Conservation (phyloP, 2,888 invertebrate species). For the Yponomeuta evonymella region DNA sequence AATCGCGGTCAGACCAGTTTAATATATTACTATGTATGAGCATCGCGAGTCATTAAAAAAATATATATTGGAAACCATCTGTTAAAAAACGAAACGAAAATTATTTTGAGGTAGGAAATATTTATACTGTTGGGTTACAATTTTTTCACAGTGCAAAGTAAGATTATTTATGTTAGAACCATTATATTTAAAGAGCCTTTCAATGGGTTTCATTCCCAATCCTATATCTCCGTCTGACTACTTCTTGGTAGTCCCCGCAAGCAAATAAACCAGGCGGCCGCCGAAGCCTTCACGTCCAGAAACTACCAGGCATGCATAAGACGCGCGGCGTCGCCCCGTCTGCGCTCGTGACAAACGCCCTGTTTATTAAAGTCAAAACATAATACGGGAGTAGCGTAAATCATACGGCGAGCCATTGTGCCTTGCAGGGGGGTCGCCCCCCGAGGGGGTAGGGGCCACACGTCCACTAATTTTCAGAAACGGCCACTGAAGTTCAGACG, state of each 20-base stretch:
- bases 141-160: too few relatives aligned
- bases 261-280: neutral
- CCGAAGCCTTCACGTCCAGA: constrained; percentile 8
- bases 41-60: too few relatives aligned
- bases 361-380: constrained; percentile 80
- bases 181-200: too few relatives aligned
- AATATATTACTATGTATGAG: too few relatives aligned
- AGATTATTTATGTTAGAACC: too few relatives aligned
- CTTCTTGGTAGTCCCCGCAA: neutral
- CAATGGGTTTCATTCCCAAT: too few relatives aligned
- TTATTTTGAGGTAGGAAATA: too few relatives aligned
- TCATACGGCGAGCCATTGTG: constrained; percentile 66
- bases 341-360: constrained; percentile 62
- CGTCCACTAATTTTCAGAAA: constrained; percentile 71
- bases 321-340: constrained; percentile 54
- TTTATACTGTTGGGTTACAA: too few relatives aligned
- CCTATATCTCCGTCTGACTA: neutral
- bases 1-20: too few relatives aligned
- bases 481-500: constrained; percentile 61
- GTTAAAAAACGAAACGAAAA: too few relatives aligned
- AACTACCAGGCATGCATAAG: constrained; percentile 34
- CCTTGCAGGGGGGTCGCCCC: constrained; percentile 31
- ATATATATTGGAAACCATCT: too few relatives aligned
- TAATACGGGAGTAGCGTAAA: constrained; percentile 79
- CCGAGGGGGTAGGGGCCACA: constrained; percentile 29